Percentiles rank a stretch among this genome's conserved stretches.
phyloP scores from a whole-genome alignment of 2,113 vertebrate genomes.

The Microtus oregoni region DNA sequence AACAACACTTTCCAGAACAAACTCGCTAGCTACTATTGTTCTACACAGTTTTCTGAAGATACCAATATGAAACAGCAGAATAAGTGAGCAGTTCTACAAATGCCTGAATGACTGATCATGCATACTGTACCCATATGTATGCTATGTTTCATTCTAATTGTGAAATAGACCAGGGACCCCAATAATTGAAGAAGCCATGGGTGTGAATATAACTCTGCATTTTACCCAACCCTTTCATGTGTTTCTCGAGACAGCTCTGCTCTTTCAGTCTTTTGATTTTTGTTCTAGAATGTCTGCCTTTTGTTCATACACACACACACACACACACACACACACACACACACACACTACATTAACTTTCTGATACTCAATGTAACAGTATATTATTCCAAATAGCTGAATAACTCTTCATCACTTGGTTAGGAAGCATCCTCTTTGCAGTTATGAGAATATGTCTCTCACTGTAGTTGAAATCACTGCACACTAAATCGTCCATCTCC shows the following conservation, averaged over 20 bases:
- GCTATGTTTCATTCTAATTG: background rate
- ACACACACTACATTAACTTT: background rate
- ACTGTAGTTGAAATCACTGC: background rate
- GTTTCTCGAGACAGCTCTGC: no score
- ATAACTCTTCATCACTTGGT: background rate
- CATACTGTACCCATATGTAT: background rate
- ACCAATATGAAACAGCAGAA: background rate
- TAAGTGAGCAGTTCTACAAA: background rate
- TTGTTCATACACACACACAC: no score
- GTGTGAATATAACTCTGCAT: background rate
- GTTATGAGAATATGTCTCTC: background rate
- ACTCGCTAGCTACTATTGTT: background rate
- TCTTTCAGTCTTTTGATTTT: background rate
- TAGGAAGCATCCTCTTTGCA: background rate
- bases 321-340: no score
- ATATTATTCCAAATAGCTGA: background rate
- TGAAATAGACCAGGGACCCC: background rate
- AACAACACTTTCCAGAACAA: background rate
- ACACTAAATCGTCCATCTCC: background rate
- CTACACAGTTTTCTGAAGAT: no score
- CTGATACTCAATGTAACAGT: background rate
- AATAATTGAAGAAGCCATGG: background rate
- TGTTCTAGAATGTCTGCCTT: background rate
- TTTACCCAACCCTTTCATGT: no score
- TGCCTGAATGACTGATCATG: background rate